Percentiles rank a stretch among this genome's conserved stretches.
Conservation (phyloP, 1,140 invertebrate genomes). For the Helicorthomorpha holstii region DNA sequence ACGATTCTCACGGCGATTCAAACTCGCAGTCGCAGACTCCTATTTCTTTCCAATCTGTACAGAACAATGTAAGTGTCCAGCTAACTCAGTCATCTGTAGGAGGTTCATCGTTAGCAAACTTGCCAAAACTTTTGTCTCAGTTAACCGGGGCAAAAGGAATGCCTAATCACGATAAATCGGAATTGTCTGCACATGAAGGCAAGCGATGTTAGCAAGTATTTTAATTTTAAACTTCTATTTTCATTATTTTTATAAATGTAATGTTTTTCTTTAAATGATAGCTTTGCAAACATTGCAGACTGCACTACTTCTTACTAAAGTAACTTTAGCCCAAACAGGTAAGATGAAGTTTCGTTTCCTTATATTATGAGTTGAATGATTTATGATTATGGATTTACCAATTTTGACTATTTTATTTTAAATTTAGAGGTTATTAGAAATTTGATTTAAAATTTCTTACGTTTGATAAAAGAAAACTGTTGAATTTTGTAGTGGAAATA, state of each 20-base stretch:
- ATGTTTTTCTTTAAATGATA: slow-evolving; percentile 7
- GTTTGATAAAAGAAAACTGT: no score
- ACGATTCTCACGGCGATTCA: slow-evolving; percentile 27
- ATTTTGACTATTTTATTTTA: no score
- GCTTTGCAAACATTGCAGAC: slow-evolving; percentile 42
- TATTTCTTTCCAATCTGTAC: slow-evolving; percentile 2
- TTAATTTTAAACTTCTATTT: neutral
- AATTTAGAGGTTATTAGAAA: no score
- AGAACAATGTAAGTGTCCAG: slow-evolving; percentile 30
- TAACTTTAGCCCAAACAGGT: slow-evolving; percentile 10
- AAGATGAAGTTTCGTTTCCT: no score
- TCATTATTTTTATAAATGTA: neutral
- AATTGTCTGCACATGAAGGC: slow-evolving; percentile 32
- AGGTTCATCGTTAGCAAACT: slow-evolving; percentile 31
- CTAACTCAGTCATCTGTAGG: slow-evolving; percentile 33
- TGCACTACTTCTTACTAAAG: slow-evolving; percentile 29
- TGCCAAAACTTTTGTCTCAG: slow-evolving; percentile 33
- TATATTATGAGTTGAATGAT: no score
- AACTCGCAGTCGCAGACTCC: slow-evolving; percentile 12
- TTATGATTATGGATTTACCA: no score
- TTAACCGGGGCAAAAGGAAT: slow-evolving; percentile 28
- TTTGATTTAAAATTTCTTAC: no score
- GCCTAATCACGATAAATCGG: slow-evolving; percentile 27
- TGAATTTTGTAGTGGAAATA: no score
- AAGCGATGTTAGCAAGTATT: neutral